phyloP scores from a whole-genome alignment of 2,888 invertebrate species.

The Escarpia spicata region DNA sequence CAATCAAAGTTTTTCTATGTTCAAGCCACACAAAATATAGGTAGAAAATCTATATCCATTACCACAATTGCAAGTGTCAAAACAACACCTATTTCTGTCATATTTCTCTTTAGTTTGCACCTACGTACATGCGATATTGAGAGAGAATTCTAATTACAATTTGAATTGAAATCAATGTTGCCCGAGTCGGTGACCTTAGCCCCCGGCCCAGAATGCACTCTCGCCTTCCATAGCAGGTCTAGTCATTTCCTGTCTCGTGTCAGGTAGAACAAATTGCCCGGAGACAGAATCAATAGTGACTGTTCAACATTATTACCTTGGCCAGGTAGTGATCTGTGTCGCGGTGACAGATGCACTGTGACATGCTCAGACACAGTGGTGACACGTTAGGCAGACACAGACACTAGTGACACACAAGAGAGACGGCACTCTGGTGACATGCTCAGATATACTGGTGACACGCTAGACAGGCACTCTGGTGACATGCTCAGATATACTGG shows the following conservation, averaged over 20 bases:
- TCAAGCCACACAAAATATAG: not conserved
- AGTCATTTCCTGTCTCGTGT: not conserved
- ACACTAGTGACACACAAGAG: not conserved
- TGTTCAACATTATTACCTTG: slow-evolving; percentile 16
- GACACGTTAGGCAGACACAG: not conserved
- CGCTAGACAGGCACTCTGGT: not conserved
- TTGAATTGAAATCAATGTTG: not conserved
- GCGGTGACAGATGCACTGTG: not conserved
- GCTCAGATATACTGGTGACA: not conserved
- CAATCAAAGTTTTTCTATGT: not conserved
- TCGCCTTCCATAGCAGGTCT: not conserved
- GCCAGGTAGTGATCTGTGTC: not conserved
- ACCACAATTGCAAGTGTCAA: not conserved
- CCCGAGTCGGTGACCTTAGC: not conserved
- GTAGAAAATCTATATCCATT: not conserved
- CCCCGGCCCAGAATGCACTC: not conserved
- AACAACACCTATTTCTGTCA: not conserved
- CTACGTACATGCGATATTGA: not conserved
- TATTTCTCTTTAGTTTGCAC: not conserved
- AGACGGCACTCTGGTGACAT: not conserved
- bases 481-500: too few species aligned
- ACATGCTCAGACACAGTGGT: not conserved
- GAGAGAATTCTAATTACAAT: not conserved
- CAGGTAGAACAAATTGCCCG: not conserved
- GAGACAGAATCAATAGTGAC: not conserved